phyloP scores from a whole-genome alignment of 2,888 invertebrate species.

The Tachystola acroxantha region DNA sequence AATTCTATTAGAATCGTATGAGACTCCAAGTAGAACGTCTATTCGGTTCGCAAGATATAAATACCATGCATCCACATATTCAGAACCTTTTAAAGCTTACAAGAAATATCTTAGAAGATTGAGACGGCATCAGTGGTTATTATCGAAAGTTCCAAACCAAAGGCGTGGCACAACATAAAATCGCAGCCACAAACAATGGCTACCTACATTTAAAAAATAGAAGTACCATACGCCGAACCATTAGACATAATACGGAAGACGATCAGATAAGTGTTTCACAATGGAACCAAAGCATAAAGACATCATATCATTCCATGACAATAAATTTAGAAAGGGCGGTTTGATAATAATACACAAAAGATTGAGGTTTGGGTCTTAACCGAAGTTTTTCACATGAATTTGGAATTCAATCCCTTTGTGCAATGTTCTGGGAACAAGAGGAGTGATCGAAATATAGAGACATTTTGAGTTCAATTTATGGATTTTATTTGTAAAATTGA shows the following conservation, averaged over 20 bases:
- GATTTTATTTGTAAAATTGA: constrained; percentile 27
- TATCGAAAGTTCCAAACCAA: constrained; percentile 1
- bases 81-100: too few relatives aligned
- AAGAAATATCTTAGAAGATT: too few relatives aligned
- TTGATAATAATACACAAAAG: constrained; percentile 64
- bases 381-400: constrained; percentile 55
- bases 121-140: too few relatives aligned
- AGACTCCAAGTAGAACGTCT: too few relatives aligned
- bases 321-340: constrained; percentile 71
- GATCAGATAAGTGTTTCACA: constrained; percentile 74
- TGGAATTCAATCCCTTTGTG: constrained; percentile 47
- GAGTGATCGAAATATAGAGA: constrained; percentile 69
- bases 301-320: constrained; percentile 74
- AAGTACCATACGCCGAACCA: constrained; percentile 32
- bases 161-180: constrained; percentile 12
- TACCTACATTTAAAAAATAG: constrained; percentile 23
- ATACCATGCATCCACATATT: too few relatives aligned
- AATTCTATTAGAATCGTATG: too few relatives aligned
- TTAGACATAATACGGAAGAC: constrained; percentile 59
- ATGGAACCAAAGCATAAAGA: constrained; percentile 68
- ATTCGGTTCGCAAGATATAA: too few relatives aligned
- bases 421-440: constrained; percentile 61
- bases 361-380: constrained; percentile 52
- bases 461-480: too few relatives aligned
- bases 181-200: constrained; percentile 20